Evolutionary conservation across 1,140 invertebrate genomes (phyloP).

Genomic region (Hyles euphorbiae): DNA sequence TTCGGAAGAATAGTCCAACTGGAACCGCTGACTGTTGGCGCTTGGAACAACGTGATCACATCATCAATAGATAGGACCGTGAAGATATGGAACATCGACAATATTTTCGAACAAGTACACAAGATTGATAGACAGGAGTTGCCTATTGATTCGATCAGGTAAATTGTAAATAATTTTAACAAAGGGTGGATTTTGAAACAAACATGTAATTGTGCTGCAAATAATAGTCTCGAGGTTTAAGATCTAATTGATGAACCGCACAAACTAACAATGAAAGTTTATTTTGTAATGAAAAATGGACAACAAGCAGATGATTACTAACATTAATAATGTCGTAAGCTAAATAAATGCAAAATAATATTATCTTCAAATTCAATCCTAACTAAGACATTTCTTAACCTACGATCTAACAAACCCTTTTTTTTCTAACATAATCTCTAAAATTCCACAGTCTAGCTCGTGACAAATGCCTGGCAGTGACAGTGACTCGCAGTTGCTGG

Average conservation of each 20-base stretch:
- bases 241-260: no score
- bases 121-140: slow-evolving; percentile 96
- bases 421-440: neutral
- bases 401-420: no score
- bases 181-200: no score
- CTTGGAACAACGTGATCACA: slow-evolving; percentile 96
- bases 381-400: no score
- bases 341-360: no score
- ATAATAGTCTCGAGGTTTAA: no score
- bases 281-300: no score
- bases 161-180: slow-evolving; percentile 12
- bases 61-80: slow-evolving; percentile 98
- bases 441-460: slow-evolving; percentile 79
- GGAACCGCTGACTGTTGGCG: slow-evolving; percentile 87
- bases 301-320: no score
- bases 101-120: slow-evolving; percentile 98
- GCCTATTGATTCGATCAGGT: slow-evolving; percentile 95
- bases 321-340: no score
- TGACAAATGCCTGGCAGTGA: slow-evolving; percentile 85
- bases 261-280: no score
- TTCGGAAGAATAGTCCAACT: slow-evolving; percentile 97
- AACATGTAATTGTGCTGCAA: no score
- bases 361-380: no score
- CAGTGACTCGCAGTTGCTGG: slow-evolving; percentile 93
- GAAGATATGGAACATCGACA: slow-evolving; percentile 99